A percentile compares a stretch with the other conserved stretches of the same genome.
Evolutionary conservation across 2,113 vertebrate genomes (phyloP).

Genomic region (Micronycteris hirsuta): DNA sequence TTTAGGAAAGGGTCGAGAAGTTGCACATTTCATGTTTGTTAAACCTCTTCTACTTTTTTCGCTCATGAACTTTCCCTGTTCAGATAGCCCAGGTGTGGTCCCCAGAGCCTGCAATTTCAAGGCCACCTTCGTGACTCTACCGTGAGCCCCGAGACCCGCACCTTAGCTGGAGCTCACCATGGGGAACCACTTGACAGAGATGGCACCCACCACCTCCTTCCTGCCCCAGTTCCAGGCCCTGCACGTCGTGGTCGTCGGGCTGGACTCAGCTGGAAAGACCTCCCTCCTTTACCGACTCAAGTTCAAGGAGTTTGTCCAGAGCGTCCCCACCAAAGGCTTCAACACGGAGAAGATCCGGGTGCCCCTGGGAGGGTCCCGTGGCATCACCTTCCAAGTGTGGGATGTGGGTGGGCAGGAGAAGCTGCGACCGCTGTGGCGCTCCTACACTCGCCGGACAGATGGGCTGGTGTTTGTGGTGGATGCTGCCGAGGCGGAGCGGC

Average conservation of each 20-base stretch:
- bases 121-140: not conserved
- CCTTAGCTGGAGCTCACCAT: slow-evolving; percentile 71
- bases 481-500: slow-evolving; percentile 85
- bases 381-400: slow-evolving; percentile 92
- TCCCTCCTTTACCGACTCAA: slow-evolving; percentile 92
- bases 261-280: slow-evolving; percentile 92
- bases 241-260: slow-evolving; percentile 90
- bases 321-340: slow-evolving; percentile 92
- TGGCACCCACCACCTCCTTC: slow-evolving; percentile 86
- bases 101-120: not conserved
- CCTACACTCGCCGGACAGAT: slow-evolving; percentile 90
- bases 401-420: slow-evolving; percentile 94
- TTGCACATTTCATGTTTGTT: not conserved
- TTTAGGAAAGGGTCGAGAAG: not conserved
- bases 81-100: not conserved
- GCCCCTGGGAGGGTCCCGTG: slow-evolving; percentile 82
- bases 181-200: slow-evolving; percentile 92
- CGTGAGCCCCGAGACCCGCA: not conserved
- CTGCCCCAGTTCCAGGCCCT: slow-evolving; percentile 87
- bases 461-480: slow-evolving; percentile 94
- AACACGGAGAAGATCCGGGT: slow-evolving; percentile 93
- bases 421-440: slow-evolving; percentile 91
- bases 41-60: not conserved
- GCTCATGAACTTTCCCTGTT: not conserved
- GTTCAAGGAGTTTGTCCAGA: slow-evolving; percentile 92